Evolutionary conservation across 2,888 invertebrate genomes (phyloP), one percentile per base, ranked within the genome.

Genomic region (Aspidiotus destructor): DNA sequence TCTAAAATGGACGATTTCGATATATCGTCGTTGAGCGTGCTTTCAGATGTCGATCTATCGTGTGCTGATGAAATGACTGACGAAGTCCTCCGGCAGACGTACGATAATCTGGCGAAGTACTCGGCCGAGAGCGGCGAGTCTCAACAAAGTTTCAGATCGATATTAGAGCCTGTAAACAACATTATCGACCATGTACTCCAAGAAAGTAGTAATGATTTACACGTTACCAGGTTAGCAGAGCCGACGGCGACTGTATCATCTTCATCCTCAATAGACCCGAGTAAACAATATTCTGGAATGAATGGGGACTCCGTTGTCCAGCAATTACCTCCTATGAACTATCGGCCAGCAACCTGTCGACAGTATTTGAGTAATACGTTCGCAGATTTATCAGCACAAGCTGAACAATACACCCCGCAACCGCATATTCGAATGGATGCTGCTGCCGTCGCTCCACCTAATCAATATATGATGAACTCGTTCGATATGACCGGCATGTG

Each of bases 1-100:
- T 61, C 41, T 13, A 60, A 41, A 52, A 41, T 54, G 10, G 68
- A 68, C 62, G 69, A 62, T 62, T 69, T 69, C 41, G 69, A 69
- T 41, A 69, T 69, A 11, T 42, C 54, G 2, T 62, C 69, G 40
- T 28, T 69, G 57, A 57, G 62, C n/a, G 69, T 17, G 8, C 41
- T 69, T 17, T 52, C 62, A 13, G 62, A 69, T 15, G 69, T 62
- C 17, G 69, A 69, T 55, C 42, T 69, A 41, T 62, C 62, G 13
- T 68, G 61, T 54, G 60, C 68, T 17, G 61, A 61, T 41, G 28
- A 28, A 28, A 28, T 28, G 28, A 28, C 28, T 28, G 68, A 68
- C 8, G 61, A 61, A 16, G 62, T 69, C 2, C 62, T 69, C 58
- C 42, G 65, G 48, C 57, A 65, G 17, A 65, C 58, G 42, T 67